phyloP scores from a whole-genome alignment of 2,888 invertebrate genomes.

The Callimorpha dominula region DNA sequence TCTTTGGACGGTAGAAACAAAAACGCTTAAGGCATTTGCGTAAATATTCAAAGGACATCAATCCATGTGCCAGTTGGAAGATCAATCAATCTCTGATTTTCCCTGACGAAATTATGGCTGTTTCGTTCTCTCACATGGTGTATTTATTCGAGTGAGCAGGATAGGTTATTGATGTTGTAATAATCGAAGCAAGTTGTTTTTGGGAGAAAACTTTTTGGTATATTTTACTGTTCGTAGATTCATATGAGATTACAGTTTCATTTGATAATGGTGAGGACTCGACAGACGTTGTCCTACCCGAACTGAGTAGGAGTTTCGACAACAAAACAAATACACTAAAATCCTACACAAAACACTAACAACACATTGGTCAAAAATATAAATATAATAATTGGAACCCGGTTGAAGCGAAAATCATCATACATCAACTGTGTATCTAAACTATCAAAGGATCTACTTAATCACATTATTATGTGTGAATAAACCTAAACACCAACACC shows the following conservation, averaged over 20 bases:
- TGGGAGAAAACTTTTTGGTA: slow-evolving; percentile 17
- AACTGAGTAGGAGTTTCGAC: too few relatives aligned
- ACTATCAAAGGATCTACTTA: too few relatives aligned
- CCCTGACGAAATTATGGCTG: slow-evolving; percentile 42
- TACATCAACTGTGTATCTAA: too few relatives aligned
- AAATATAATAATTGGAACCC: too few relatives aligned
- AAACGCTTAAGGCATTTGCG: slow-evolving; percentile 43
- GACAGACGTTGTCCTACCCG: too few relatives aligned
- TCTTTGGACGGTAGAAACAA: slow-evolving; percentile 22
- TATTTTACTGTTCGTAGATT: slow-evolving; percentile 24
- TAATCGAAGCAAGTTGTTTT: slow-evolving; percentile 47
- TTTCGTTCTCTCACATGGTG: slow-evolving; percentile 42
- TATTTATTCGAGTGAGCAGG: slow-evolving; percentile 35
- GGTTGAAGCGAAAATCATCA: too few relatives aligned
- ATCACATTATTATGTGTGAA: too few relatives aligned
- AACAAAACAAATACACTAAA: too few relatives aligned
- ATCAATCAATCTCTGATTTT: slow-evolving; percentile 68
- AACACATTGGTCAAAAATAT: too few relatives aligned
- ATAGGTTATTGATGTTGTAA: slow-evolving; percentile 47
- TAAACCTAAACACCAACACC: too few relatives aligned
- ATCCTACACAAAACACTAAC: too few relatives aligned
- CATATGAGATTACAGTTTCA: not conserved
- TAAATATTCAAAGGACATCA: slow-evolving; percentile 64
- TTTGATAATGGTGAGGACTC: too few relatives aligned
- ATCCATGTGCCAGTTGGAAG: slow-evolving; percentile 59